Base-by-base conservation (phyloP, 1,140 invertebrate genomes). In the Trichonephila inaurata region DNA sequence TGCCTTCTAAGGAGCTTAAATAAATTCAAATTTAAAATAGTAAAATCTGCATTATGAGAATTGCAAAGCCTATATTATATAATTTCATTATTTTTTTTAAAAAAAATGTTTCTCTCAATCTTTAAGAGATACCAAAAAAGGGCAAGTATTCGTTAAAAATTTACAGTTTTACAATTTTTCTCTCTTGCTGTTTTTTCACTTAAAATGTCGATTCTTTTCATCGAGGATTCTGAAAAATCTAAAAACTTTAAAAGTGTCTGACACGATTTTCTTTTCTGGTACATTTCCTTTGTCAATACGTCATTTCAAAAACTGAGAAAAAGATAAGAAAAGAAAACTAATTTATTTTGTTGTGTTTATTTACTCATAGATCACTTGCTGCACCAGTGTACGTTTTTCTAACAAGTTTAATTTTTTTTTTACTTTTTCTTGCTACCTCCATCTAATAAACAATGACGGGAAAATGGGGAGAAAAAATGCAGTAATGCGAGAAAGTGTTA, bases 391-490 rank as follows among this genome's bases (percentile, higher is more conserved):
- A 12, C 6, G 7, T 83, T 87, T 88, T 88, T 40, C n/a, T 21
- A 33, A 66, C 86, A 64, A 33, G n/a, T 21, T 88, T 10, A 88
- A 64, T 64, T 33, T 88, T 88, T n/a, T 14, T 33, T 64, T 28
- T 28, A 0, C 28, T 28, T 28, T 28, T 28, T 40, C 16, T 87
- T 62, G 8, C 7, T 19, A 19, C 51, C 72, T 72, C 18, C 5
- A 89, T 61, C 88, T 69, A 72, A 69, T 89, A 89, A 69, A 89
- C 88, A 88, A 66, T 88, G 44, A 58, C n/a, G 64, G 40, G 72
- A 12, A 72, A 21, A 19, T 44, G 58, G 28, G 21, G 24, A 24
- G 64, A 66, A 89, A 89, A 69, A 1, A 16, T 6, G 2, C 61
- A 33, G 24, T 44, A 62, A 64, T 64, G 61, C 60, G 51, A 64